Evolutionary conservation across 2,888 invertebrate species (phyloP).

Genomic region (Hirtodrosophila cameraria): DNA sequence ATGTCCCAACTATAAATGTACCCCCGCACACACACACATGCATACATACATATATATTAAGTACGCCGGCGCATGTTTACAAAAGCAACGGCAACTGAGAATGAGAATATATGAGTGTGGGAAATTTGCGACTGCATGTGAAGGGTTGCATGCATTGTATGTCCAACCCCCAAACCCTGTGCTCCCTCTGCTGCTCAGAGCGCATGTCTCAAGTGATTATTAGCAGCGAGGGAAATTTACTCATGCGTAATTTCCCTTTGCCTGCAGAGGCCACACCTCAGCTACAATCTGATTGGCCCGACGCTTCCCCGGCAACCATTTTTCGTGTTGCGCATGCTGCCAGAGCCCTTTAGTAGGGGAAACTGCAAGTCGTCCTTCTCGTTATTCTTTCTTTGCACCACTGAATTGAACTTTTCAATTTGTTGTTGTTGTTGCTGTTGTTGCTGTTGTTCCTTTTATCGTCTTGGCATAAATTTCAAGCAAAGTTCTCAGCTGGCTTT

Average conservation of each 20-base stretch:
- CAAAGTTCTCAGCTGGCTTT: constrained; percentile 34
- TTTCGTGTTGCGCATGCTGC: constrained; percentile 68
- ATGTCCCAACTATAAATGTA: constrained; percentile 65
- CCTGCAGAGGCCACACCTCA: constrained; percentile 76
- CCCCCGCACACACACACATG: constrained; percentile 52
- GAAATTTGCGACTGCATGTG: constrained; percentile 57
- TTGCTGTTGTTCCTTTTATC: constrained; percentile 9
- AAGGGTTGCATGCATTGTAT: constrained; percentile 61
- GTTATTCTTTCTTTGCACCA: constrained; percentile 7
- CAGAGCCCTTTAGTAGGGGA: constrained; percentile 52
- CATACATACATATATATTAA: constrained; percentile 9
- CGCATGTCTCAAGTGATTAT: constrained; percentile 82
- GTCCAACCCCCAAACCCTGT: constrained; percentile 40
- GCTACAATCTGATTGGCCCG: constrained; percentile 72
- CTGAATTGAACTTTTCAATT: constrained; percentile 41
- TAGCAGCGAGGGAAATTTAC: constrained; percentile 74
- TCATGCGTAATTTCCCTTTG: constrained; percentile 76
- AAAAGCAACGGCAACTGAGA: constrained; percentile 65
- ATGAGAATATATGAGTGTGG: constrained; percentile 1
- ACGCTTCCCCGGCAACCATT: constrained; percentile 78
- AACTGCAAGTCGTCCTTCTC: constrained; percentile 25
- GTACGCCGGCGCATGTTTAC: constrained; percentile 78
- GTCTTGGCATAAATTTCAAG: constrained; percentile 57
- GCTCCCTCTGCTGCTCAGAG: constrained; percentile 37
- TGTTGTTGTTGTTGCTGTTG: not conserved